Evolutionary conservation across 2,113 vertebrate species (phyloP).

Genomic region (Aramus guarauna): DNA sequence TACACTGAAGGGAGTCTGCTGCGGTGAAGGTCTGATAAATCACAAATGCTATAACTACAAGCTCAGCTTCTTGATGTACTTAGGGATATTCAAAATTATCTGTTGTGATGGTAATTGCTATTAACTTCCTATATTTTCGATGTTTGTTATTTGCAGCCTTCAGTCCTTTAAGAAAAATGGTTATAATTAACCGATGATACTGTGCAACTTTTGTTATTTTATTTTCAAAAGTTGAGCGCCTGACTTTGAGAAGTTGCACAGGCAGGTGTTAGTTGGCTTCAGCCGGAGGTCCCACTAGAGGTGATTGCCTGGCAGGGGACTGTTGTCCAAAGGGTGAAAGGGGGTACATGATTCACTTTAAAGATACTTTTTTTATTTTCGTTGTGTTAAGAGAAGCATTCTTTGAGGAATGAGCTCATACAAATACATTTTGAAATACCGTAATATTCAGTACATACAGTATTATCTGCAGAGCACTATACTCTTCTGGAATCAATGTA

Average conservation of each 20-base stretch:
- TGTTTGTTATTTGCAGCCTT: conserved; percentile 33
- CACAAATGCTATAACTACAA: background rate
- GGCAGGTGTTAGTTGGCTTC: background rate
- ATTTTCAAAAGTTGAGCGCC: background rate
- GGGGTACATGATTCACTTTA: background rate
- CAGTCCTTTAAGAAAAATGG: conserved; percentile 23
- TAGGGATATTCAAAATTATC: conserved; percentile 34
- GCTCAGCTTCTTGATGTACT: background rate
- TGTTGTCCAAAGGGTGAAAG: background rate
- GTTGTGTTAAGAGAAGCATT: background rate
- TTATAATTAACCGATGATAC: background rate
- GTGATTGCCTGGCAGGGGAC: background rate
- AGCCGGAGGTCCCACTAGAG: background rate
- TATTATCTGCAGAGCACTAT: background rate
- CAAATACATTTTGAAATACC: background rate
- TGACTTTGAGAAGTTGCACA: background rate
- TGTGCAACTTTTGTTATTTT: background rate
- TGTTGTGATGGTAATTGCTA: background rate
- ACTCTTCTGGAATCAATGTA: background rate
- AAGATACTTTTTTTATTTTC: background rate
- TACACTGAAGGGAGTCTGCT: background rate
- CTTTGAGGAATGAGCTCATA: background rate
- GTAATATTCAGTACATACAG: background rate
- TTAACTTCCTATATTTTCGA: conserved; percentile 5
- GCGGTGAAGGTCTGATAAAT: background rate